Evolutionary conservation across 2,797 vertebrate genomes (phyloP).

Genomic region (Alectoris magna): DNA sequence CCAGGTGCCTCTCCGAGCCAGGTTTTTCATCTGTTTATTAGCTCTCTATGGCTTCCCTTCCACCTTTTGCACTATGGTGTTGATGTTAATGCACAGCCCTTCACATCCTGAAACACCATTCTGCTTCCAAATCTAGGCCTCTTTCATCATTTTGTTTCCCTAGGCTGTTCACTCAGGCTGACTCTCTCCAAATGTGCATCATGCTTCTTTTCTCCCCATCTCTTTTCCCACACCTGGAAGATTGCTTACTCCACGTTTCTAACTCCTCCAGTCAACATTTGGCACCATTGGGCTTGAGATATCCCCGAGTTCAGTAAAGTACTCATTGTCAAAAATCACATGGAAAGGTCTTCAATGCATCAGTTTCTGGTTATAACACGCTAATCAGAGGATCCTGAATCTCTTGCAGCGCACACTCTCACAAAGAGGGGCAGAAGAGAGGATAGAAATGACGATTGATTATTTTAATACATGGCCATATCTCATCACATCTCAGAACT

Average conservation of each 20-base stretch:
- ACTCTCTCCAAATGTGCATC: conserved; percentile 18
- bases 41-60: conserved; percentile 10
- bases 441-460: neutral
- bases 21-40: conserved; percentile 71
- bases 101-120: neutral
- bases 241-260: neutral
- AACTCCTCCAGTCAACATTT: neutral
- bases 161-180: neutral
- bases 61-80: conserved; percentile 4
- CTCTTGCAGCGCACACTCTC: neutral
- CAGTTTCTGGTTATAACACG: neutral
- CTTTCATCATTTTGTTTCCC: conserved; percentile 11
- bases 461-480: neutral
- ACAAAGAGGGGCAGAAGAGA: neutral
- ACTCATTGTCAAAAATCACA: neutral
- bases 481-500: neutral
- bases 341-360: neutral
- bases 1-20: conserved; percentile 71
- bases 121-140: conserved; percentile 22
- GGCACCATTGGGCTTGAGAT: neutral
- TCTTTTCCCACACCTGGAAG: conserved; percentile 4
- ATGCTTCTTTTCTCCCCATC: neutral
- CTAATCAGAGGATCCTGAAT: neutral
- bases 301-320: neutral
- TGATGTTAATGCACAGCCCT: conserved; percentile 26